Percentiles rank a stretch among this genome's conserved stretches.
These are phyloP conservation scores for Sarcoramphus papa DNA, from an alignment of 2,797 vertebrate species.

Conservation along the genomic window DNA sequence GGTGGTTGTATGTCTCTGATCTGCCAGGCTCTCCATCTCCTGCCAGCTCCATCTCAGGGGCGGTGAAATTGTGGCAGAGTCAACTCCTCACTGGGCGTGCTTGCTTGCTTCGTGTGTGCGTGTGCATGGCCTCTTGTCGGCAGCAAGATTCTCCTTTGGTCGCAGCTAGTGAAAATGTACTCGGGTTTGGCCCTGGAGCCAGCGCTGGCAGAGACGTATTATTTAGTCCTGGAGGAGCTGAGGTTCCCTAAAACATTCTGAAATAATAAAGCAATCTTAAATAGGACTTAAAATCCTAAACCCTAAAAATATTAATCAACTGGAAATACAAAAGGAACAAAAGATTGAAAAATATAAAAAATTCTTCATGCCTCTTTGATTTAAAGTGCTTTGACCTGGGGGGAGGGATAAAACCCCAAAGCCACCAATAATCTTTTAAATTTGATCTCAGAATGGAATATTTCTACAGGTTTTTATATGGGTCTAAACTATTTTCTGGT, in stretches of 20 bases:
- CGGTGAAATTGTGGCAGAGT: background rate
- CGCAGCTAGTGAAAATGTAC: background rate
- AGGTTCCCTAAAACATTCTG: background rate
- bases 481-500: background rate
- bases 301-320: background rate
- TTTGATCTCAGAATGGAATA: background rate
- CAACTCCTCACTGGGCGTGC: background rate
- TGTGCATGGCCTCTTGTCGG: background rate
- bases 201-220: background rate
- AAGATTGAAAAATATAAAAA: background rate
- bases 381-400: background rate
- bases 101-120: accelerated
- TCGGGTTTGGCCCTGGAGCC: background rate
- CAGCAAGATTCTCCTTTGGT: background rate
- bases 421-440: background rate
- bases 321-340: background rate
- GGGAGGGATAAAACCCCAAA: background rate
- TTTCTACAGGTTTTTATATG: accelerated
- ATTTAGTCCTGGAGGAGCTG: background rate
- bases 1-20: too few species aligned
- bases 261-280: background rate
- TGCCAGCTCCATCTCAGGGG: background rate
- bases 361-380: background rate
- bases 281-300: background rate
- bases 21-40: background rate